Conservation (phyloP, 2,888 invertebrate genomes). For the Limnephilus auricula region DNA sequence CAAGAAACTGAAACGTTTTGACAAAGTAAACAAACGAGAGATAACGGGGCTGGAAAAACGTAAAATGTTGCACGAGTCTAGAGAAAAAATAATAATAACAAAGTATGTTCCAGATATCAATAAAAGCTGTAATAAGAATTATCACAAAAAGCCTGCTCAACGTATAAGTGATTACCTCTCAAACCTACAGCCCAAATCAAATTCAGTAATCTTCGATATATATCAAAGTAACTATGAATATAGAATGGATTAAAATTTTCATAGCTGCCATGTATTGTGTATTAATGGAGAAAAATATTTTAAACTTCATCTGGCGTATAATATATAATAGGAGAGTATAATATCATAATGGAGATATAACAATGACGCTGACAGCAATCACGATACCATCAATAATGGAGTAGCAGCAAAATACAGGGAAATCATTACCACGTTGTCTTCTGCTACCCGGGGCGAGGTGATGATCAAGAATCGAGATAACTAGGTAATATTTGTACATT, state of each 20-base stretch:
- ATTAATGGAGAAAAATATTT: background rate
- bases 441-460: too few relatives aligned
- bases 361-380: too few relatives aligned
- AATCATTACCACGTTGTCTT: background rate
- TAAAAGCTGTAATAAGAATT: background rate
- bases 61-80: background rate
- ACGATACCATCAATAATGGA: background rate
- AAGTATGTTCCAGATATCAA: background rate
- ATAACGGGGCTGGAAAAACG: background rate
- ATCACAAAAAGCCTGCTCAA: background rate
- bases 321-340: too few relatives aligned
- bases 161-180: background rate
- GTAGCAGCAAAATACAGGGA: background rate
- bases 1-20: too few relatives aligned
- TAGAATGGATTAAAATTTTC: background rate
- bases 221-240: background rate
- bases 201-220: background rate
- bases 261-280: background rate
- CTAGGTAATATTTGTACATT: background rate
- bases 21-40: too few relatives aligned
- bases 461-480: background rate
- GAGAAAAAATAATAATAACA: background rate
- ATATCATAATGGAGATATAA: too few relatives aligned
- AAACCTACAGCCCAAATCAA: background rate
- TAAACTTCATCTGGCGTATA: background rate